Evolutionary conservation across 2,888 invertebrate genomes (phyloP), one percentile per base, ranked within the genome.

Genomic region (Thyatira batis): DNA sequence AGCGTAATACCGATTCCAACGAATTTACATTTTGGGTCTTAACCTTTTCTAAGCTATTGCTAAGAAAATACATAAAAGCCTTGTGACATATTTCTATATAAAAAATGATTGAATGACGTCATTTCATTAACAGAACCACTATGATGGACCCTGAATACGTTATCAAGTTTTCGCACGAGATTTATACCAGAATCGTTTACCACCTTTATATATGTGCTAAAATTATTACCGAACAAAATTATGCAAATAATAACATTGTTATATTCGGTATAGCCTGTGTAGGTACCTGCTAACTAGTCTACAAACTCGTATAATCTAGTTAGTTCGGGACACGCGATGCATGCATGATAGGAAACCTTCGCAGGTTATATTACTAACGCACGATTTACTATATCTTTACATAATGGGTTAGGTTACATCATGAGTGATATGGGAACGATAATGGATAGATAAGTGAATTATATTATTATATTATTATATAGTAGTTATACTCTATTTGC

Each of bases 281-380:
- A n/a, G 39, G 3, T 39, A 39, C 30, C 17, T 8, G 13, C 20
- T 48, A 48, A 48, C 20, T 48, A 27, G 10, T 28, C 3, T 13
- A 17, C 17, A 27, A 6, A 25, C 48, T 48, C 27, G 28, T 48
- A 5, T 27, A 27, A 48, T 48, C 48, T 27, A 27, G 46, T 17
- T 46, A n/a, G 11, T 8, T n/a, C 2, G 10, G 13, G 23, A n/a
- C 52, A 52, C 45, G 46, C 23, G 25, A 21, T 21, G 17, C 11
- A 10, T 46, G 52, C 52, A 25, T 52, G 52, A 39, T 46, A 25
- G 27, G 28, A 44, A 52, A 48, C 48, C 27, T 48, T 39, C 13
- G 39, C 28, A 20, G 9, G 10, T 28, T 4, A 27, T 27, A 48
- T 48, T 48, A 48, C 17, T 20, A 20, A 27, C 3, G 11, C 48